Conservation (phyloP, 2,888 invertebrate genomes). For the Neoascia interrupta region DNA sequence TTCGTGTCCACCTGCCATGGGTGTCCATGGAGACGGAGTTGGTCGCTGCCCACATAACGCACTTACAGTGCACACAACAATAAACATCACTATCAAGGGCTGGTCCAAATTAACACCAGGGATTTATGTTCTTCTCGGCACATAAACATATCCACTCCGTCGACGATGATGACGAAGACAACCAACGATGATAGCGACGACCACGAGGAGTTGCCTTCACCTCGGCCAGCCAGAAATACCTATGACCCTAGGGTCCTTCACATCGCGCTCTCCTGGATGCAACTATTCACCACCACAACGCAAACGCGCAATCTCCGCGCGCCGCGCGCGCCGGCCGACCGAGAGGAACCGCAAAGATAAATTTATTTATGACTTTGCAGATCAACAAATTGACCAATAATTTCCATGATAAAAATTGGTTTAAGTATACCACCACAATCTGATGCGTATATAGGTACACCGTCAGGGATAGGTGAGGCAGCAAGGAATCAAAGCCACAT, state of each 20-base stretch:
- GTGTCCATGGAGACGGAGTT: no score
- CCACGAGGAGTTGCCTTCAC: constrained; percentile 44
- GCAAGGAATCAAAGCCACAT: constrained; percentile 13
- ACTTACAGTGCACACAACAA: constrained; percentile 36
- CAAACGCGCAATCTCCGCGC: neutral
- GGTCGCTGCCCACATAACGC: constrained; percentile 7
- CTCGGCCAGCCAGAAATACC: constrained; percentile 54
- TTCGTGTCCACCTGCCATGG: neutral
- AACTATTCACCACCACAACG: constrained; percentile 26
- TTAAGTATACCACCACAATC: constrained; percentile 70
- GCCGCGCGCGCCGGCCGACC: neutral
- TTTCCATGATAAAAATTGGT: constrained; percentile 75
- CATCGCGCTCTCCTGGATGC: constrained; percentile 23
- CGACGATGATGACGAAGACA: constrained; percentile 31
- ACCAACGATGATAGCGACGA: constrained; percentile 22
- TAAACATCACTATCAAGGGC: constrained; percentile 67
- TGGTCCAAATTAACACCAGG: constrained; percentile 67
- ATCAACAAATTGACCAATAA: constrained; percentile 80
- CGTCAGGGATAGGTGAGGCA: constrained; percentile 74
- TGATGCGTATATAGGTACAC: constrained; percentile 34
- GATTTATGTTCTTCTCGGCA: constrained; percentile 69
- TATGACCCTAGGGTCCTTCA: constrained; percentile 67
- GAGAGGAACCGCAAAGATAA: constrained; percentile 51
- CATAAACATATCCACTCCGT: constrained; percentile 65
- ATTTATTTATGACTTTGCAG: constrained; percentile 79